Evolutionary conservation across 2,113 vertebrate genomes (phyloP), one percentile per base, ranked within the genome.

Genomic region (Atherinomorus stipes): DNA sequence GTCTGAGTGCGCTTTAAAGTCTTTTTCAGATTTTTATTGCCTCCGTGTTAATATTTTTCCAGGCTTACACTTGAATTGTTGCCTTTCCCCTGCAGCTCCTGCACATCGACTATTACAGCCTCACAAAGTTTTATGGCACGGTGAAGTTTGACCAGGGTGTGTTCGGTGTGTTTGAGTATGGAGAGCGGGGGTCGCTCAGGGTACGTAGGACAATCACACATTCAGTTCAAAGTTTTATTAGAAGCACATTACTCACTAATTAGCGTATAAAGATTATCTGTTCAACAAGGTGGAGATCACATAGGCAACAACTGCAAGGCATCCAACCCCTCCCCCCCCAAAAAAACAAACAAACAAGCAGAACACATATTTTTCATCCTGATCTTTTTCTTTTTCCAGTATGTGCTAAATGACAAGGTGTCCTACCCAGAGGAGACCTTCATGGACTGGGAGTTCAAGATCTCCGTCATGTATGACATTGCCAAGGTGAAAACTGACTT

Each of bases 371-470:
- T 8, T 34, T 34, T 34, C 9, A 8, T 19, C 49, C 68, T 10
- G 59, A 25, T 60, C 38, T 37, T 34, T 73, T 4, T 85, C 54
- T 22, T 51, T 44, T 65, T 76, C 49, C 76, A 99, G 98, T 94
- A 96, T 86, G 97, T 99, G 84, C 94, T 99, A 87, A 96, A 97
- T 85, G 95, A 99, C 85, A 96, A 93, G 78, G 95, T 99, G 77
- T 98, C 97, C 4, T 99, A 99, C 69, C 98, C 98, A 44, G 98
- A 99, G 11, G 96, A 94, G 47, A 98, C 98, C 0, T 99, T 99
- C 90, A 98, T 99, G 97, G 97, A 99, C 80, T 96, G 95, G 97
- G 97, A 99, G 90, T 99, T 98, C 92, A 99, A 99, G 92, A 97
- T 98, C 81, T 98, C 98, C 0, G 94, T 99, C 81, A 95, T 99